Evolutionary conservation across 92 coral and sea anemone genomes (phyloP).

Genomic region (Metridium senile): DNA sequence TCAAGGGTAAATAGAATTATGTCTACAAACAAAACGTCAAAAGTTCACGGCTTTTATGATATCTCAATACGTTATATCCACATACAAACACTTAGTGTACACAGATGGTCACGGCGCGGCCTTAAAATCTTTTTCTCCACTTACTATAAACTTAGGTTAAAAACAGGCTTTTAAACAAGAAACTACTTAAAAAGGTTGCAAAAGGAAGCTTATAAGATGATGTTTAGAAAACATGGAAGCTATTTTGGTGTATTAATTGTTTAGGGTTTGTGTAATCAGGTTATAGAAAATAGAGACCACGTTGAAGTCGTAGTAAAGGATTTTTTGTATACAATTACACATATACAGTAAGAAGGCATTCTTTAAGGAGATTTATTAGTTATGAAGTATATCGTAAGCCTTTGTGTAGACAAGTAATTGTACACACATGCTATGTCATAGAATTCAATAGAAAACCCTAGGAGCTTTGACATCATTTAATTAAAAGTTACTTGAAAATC

Average conservation of each 20-base stretch:
- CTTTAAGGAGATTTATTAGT: constrained; percentile 14
- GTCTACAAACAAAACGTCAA: constrained; percentile 23
- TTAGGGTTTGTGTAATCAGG: constrained; percentile 21
- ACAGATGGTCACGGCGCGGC: constrained; percentile 17
- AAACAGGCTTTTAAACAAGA: neutral
- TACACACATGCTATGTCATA: constrained; percentile 7
- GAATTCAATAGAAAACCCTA: neutral
- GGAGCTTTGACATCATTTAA: constrained; percentile 11
- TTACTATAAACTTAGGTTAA: neutral
- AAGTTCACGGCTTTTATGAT: constrained; percentile 10
- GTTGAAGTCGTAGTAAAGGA: constrained; percentile 7
- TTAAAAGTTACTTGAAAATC: constrained; percentile 37
- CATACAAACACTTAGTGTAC: neutral
- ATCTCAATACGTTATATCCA: neutral
- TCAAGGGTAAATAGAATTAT: constrained; percentile 21
- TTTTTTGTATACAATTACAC: constrained; percentile 5
- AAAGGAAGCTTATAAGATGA: constrained; percentile 17
- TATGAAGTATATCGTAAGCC: constrained; percentile 4
- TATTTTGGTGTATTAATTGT: constrained; percentile 39
- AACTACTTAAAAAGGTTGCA: constrained; percentile 4
- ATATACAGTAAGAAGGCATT: constrained; percentile 11
- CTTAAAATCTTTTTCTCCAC: neutral
- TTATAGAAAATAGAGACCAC: constrained; percentile 13
- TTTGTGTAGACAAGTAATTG: constrained; percentile 18
- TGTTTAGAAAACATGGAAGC: constrained; percentile 43